These are phyloP conservation scores for Zeugodacus cucurbitae DNA, from an alignment of 1,140 invertebrate genomes.

Conservation along the genomic window DNA sequence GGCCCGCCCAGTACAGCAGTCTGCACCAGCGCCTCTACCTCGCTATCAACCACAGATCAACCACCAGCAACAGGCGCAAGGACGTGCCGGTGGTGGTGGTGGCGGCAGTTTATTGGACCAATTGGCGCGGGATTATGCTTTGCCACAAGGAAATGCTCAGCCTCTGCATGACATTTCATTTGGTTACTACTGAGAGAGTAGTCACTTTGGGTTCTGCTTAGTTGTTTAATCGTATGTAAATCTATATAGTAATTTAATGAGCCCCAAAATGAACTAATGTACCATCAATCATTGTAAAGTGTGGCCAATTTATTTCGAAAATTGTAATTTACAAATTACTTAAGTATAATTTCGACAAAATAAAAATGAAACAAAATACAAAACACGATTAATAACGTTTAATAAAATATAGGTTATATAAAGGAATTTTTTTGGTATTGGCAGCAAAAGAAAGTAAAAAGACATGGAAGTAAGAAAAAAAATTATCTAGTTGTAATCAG, in stretches of 20 bases:
- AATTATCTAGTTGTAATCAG: too few species aligned
- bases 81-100: slow-evolving; percentile 65
- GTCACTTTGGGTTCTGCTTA: neutral
- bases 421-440: too few species aligned
- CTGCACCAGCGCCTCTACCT: slow-evolving; percentile 46
- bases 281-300: neutral
- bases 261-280: neutral
- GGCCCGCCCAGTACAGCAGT: slow-evolving; percentile 55
- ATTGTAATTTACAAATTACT: slow-evolving; percentile 4
- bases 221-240: neutral
- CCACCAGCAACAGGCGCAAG: slow-evolving; percentile 62
- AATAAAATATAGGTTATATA: too few species aligned
- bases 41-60: slow-evolving; percentile 52
- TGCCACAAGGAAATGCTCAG: slow-evolving; percentile 75
- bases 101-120: slow-evolving; percentile 79
- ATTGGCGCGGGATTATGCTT: slow-evolving; percentile 81
- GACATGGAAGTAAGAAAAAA: too few species aligned
- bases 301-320: neutral
- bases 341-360: neutral
- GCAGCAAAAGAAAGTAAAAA: too few species aligned
- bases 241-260: neutral
- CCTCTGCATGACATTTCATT: slow-evolving; percentile 84
- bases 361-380: too few species aligned
- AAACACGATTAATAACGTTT: too few species aligned
- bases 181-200: slow-evolving; percentile 72